These are phyloP conservation scores for Eugnorisma glareosa DNA, from an alignment of 2,888 invertebrate species.

Conservation along the genomic window DNA sequence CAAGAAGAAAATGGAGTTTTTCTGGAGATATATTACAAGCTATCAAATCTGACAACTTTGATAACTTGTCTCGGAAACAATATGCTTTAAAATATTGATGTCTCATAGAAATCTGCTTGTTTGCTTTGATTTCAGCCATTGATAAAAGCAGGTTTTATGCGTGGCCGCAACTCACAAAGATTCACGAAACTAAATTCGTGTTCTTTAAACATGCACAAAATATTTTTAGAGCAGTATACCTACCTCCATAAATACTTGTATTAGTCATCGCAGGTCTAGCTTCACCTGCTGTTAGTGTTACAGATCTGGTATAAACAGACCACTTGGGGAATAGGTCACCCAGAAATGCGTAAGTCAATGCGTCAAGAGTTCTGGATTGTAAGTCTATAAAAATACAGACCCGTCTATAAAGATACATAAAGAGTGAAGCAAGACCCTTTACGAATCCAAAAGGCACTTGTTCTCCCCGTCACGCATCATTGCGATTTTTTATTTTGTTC, in stretches of 20 bases:
- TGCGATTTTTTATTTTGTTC: too few species aligned
- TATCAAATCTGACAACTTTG: too few species aligned
- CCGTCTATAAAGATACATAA: too few species aligned
- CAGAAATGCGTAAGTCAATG: conserved; percentile 5
- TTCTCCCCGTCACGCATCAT: too few species aligned
- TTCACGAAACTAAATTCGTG: conserved; percentile 6
- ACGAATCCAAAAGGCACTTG: too few species aligned
- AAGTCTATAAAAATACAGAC: not conserved
- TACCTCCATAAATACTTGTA: conserved; percentile 33
- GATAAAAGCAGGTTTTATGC: not conserved
- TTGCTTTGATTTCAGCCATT: not conserved
- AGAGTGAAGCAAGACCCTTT: too few species aligned
- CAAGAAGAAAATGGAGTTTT: too few species aligned
- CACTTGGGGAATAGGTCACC: conserved; percentile 36
- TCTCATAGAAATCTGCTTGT: not conserved
- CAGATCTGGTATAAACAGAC: conserved; percentile 15
- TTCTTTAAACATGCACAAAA: conserved; percentile 2
- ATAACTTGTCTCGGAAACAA: too few species aligned
- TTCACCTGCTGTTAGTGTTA: conserved; percentile 28
- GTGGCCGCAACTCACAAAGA: not conserved
- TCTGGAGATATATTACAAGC: too few species aligned
- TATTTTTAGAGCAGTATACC: conserved; percentile 31
- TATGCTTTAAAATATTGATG: too few species aligned
- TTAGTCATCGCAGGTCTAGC: conserved; percentile 36
- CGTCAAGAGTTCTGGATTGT: not conserved